phyloP scores from a whole-genome alignment of 2,113 vertebrate species.

The Varanus komodoensis region DNA sequence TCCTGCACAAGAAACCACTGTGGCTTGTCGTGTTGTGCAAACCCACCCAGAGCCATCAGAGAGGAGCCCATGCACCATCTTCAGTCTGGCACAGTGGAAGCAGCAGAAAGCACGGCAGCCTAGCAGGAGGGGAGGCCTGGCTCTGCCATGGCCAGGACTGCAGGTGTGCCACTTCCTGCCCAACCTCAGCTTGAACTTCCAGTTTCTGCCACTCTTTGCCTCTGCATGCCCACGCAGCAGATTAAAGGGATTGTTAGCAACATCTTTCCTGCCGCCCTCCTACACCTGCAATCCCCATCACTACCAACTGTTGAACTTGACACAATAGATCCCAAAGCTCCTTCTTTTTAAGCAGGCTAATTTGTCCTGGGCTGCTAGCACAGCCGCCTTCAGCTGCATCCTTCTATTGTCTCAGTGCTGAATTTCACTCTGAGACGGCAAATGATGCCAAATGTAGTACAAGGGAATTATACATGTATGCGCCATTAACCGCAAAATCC shows the following conservation, averaged over 20 bases:
- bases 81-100: neutral
- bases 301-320: neutral
- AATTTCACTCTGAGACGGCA: neutral
- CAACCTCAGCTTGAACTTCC: neutral
- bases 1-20: too few species aligned
- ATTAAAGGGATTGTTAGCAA: neutral
- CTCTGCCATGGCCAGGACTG: neutral
- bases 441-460: neutral
- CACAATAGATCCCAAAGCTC: neutral
- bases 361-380: neutral
- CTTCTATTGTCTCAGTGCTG: neutral
- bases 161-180: neutral
- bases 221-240: neutral
- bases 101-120: neutral
- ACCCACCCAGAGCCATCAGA: too few species aligned
- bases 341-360: neutral
- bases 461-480: conserved; percentile 21
- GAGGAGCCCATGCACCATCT: neutral
- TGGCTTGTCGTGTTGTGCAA: too few species aligned
- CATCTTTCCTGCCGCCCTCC: neutral
- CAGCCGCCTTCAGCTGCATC: neutral
- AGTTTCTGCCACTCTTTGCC: neutral
- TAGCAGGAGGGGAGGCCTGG: neutral
- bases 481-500: conserved; percentile 11
- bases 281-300: neutral